Evolutionary conservation across 37 sponge, comb jelly and placozoan species (phyloP).

Genomic region (Halichondria panicea): DNA sequence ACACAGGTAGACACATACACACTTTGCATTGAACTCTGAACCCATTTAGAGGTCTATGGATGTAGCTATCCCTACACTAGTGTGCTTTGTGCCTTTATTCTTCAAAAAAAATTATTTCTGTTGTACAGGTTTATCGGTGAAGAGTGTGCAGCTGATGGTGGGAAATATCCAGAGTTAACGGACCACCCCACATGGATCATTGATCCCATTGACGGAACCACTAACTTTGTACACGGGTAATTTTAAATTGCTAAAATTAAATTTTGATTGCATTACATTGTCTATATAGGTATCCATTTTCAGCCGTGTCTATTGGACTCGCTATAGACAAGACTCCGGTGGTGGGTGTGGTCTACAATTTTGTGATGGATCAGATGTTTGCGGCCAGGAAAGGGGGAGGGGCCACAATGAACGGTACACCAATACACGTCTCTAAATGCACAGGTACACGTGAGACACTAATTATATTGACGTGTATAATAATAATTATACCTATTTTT

Average conservation of each 20-base stretch:
- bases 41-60: too few species aligned
- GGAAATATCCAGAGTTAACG: conserved; percentile 31
- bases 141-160: conserved; percentile 55
- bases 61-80: too few species aligned
- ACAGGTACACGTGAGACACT: too few species aligned
- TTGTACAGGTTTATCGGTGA: conserved; percentile 92
- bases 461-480: too few species aligned
- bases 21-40: too few species aligned
- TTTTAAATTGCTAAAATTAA: not conserved
- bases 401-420: conserved; percentile 77
- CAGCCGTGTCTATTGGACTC: conserved; percentile 85
- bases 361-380: conserved; percentile 75
- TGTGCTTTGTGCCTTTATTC: too few species aligned
- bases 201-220: conserved; percentile 98
- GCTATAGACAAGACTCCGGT: conserved; percentile 74
- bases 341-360: conserved; percentile 91
- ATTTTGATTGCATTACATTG: too few species aligned
- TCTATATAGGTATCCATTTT: conserved; percentile 86
- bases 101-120: too few species aligned
- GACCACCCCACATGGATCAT: conserved; percentile 97
- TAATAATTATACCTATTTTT: not conserved
- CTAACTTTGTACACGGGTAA: conserved; percentile 92
- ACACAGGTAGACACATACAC: too few species aligned
- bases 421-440: conserved; percentile 61
- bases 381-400: conserved; percentile 83